Conservation (phyloP, 2,797 vertebrate species). For the Benthosema pterotum region DNA sequence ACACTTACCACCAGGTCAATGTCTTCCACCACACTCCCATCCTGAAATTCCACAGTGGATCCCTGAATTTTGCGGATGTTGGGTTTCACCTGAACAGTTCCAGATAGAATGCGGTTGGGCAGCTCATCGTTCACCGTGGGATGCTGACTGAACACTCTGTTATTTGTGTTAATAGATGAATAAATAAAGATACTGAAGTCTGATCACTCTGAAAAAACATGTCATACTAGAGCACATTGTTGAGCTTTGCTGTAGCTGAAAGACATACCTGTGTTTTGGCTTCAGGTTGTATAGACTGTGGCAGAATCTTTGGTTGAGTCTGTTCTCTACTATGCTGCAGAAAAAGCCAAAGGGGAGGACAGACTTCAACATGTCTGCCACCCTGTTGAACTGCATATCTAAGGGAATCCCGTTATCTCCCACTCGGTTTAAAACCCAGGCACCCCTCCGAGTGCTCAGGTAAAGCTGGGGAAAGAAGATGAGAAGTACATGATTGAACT, state of each 20-base stretch:
- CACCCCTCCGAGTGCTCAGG: constrained; percentile 82
- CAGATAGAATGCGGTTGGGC: constrained; percentile 83
- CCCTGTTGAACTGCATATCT: constrained; percentile 63
- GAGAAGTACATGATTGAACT: background rate
- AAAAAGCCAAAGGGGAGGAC: constrained; percentile 52
- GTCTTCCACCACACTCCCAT: constrained; percentile 77
- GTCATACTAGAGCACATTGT: too few species aligned
- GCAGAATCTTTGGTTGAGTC: constrained; percentile 72
- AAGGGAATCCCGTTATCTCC: constrained; percentile 66
- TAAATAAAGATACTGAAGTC: background rate
- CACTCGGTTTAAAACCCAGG: constrained; percentile 82
- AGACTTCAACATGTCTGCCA: rapidly evolving
- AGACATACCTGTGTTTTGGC: constrained; percentile 87
- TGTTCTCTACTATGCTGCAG: constrained; percentile 55
- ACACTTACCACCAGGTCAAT: constrained; percentile 77
- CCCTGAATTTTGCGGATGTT: constrained; percentile 77
- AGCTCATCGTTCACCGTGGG: constrained; percentile 82
- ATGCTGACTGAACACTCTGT: constrained; percentile 79
- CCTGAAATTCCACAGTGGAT: constrained; percentile 80
- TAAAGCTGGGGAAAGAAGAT: constrained; percentile 68
- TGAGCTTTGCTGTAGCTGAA: too few species aligned
- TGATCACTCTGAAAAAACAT: background rate
- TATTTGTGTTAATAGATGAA: background rate
- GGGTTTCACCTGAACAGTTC: constrained; percentile 77
- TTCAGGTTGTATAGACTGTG: constrained; percentile 81